phyloP scores from a whole-genome alignment of 2,113 vertebrate genomes.

The Trogon melanurus region DNA sequence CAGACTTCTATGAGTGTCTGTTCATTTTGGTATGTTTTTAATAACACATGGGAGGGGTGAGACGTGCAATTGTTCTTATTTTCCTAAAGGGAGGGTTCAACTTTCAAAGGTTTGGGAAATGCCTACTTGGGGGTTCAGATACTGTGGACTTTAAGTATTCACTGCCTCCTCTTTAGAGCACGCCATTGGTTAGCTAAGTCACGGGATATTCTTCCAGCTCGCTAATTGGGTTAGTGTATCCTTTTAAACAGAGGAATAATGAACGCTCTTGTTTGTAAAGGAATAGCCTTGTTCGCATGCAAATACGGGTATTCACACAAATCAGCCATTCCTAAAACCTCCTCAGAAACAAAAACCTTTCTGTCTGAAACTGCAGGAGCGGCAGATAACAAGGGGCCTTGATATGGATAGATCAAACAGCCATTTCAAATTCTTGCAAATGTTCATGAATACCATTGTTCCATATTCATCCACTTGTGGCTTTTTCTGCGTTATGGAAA shows the following conservation, averaged over 20 bases:
- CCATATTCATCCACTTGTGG: constrained; percentile 21
- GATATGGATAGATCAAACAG: constrained; percentile 61
- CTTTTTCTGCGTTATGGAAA: constrained; percentile 5
- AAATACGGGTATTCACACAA: constrained; percentile 68
- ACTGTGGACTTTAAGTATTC: neutral
- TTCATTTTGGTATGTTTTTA: constrained; percentile 37
- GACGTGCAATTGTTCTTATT: constrained; percentile 19
- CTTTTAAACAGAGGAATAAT: constrained; percentile 64
- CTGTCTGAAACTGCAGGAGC: constrained; percentile 49
- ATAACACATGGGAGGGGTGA: constrained; percentile 7
- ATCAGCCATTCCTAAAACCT: constrained; percentile 61
- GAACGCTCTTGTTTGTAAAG: constrained; percentile 57
- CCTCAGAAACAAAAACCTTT: constrained; percentile 66
- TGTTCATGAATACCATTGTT: constrained; percentile 52
- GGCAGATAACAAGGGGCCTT: constrained; percentile 64
- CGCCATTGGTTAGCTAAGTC: constrained; percentile 50
- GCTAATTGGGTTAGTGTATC: constrained; percentile 63
- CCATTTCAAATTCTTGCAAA: constrained; percentile 51
- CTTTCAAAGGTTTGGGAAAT: constrained; percentile 57
- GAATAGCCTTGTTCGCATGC: constrained; percentile 62
- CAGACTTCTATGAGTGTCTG: neutral
- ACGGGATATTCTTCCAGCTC: constrained; percentile 40
- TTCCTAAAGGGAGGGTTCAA: constrained; percentile 1
- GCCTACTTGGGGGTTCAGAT: neutral
- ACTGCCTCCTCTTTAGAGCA: neutral